phyloP scores from a whole-genome alignment of 2,113 vertebrate species.

The Melanostigma gelatinosum region DNA sequence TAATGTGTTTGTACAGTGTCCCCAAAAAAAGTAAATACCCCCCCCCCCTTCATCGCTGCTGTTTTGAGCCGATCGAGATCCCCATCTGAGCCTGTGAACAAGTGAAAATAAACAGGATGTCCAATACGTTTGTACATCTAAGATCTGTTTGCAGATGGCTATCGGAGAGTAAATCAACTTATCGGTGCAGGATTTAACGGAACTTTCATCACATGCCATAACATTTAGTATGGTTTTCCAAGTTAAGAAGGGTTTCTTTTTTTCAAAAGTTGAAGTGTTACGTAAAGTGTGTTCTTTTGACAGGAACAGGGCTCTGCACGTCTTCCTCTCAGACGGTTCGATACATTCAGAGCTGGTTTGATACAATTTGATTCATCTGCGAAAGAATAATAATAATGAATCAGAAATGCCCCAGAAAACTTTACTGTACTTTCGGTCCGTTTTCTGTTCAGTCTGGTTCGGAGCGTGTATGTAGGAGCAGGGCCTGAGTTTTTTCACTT shows the following conservation, averaged over 20 bases:
- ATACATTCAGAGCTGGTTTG: neutral
- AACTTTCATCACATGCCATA: slow-evolving; percentile 16
- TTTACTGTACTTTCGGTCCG: too few relatives aligned
- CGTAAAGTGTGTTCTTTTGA: neutral
- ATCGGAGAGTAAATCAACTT: slow-evolving; percentile 5
- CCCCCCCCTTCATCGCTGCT: slow-evolving; percentile 15
- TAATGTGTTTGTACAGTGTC: slow-evolving; percentile 56
- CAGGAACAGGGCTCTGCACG: neutral
- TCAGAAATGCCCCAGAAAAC: too few relatives aligned
- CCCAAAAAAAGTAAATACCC: slow-evolving; percentile 43
- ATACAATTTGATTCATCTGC: neutral
- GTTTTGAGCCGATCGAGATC: slow-evolving; percentile 27
- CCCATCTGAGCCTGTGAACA: slow-evolving; percentile 29
- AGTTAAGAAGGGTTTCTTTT: too few relatives aligned
- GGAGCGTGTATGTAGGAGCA: too few relatives aligned
- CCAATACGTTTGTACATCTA: slow-evolving; percentile 25
- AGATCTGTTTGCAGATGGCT: slow-evolving; percentile 41
- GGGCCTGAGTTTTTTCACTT: too few relatives aligned
- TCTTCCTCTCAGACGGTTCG: neutral
- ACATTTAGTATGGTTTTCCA: neutral
- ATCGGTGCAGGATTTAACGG: neutral
- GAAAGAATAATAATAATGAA: too few relatives aligned
- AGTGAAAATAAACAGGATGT: slow-evolving; percentile 61
- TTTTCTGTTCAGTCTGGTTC: too few relatives aligned
- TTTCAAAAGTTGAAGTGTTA: neutral